Base-by-base conservation (phyloP, 2,797 vertebrate genomes). In the Poecilia picta region DNA sequence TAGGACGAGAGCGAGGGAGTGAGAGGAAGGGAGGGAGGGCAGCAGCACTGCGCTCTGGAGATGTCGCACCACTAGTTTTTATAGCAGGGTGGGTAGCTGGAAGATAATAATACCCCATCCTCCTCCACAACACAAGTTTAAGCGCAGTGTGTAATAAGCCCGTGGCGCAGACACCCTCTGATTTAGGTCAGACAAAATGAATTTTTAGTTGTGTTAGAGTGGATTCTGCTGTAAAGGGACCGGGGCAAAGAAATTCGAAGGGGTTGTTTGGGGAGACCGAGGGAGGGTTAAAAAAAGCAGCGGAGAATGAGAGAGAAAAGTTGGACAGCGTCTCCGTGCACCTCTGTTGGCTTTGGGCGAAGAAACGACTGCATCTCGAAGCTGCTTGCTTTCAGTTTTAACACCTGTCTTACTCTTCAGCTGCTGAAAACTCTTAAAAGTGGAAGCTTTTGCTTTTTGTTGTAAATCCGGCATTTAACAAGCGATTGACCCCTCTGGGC, bases 91-190 rank as follows among this genome's bases (percentile, higher is more conserved):
- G 96, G 96, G 96, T 94, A 97, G 96, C 96, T 93, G 91, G 90
- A 95, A 95, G 96, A 96, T 96, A 96, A 97, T 96, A 96, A 96
- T 96, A 95, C 96, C 95, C 94, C 96, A 95, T 95, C 96, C 96
- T 96, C 96, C 95, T 96, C 96, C 96, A 94, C 95, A 96, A 96
- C 92, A 95, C 92, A 96, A 95, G 90, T 93, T 94, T 95, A 94
- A 95, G 95, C 94, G 93, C 93, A 94, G 93, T 92, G 94, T 90
- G 88, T 94, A 95, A 94, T 95, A 96, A 96, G 96, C 95, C 92
- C 95, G 95, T 95, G 93, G 93, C 85, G 94, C 93, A 94, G 95
- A 96, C 94, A 94, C 95, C 95, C 95, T 93, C 95, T 97, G 96
- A 96, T 95, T 93, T 95, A 95, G 95, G 94, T 95, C 94, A 96